Evolutionary conservation across 2,797 vertebrate species (phyloP), one percentile per base, ranked within the genome.

Genomic region (Cossypha dichroa): DNA sequence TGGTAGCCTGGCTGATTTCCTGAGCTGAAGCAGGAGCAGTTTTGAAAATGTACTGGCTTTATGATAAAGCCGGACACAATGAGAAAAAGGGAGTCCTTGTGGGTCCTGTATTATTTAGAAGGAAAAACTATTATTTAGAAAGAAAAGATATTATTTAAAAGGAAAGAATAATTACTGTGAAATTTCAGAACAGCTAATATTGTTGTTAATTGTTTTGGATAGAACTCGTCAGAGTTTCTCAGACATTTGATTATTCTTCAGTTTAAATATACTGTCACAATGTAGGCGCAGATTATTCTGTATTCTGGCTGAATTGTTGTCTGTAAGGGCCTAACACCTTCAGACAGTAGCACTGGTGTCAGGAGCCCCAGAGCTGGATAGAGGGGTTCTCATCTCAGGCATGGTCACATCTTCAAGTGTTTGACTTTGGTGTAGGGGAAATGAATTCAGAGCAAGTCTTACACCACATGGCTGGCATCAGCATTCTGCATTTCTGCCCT

Each of bases 1-100:
- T 96, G 94, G 73, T 93, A 88, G 94, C 78, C 95, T 63, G 59
- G 76, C 36, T 96, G 84, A 97, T 97, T 98, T 97, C 74, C 94
- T 94, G 78, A 93, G 48, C 85, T 92, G 92, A 36, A 90, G 58
- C 69, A 70, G 33, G 14, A 76, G 75, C 72, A 41, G 60, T 92
- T 90, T 80, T 76, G 40, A 85, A 87, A 90, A 73, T 85, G 56
- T 20, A 38, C 33, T 64, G 66, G 34, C 10, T 5, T 86, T 58
- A 19, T 79, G 40, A 25, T 59, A 52, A 67, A 81, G 60, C 78
- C 76, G 38, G 16, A 54, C 52, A 23, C 43, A 54, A 4, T 41
- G 23, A 26, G 52, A 15, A 55, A 46, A 48, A 13, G 18, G 31
- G 36, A 81, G 23, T 48, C 15, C 6, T 33, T 26, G 12, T 60